A percentile compares a stretch with the other conserved stretches of the same genome.
phyloP scores from a whole-genome alignment of 37 sponge, comb jelly and placozoan genomes.

The Ephydatia muelleri region DNA sequence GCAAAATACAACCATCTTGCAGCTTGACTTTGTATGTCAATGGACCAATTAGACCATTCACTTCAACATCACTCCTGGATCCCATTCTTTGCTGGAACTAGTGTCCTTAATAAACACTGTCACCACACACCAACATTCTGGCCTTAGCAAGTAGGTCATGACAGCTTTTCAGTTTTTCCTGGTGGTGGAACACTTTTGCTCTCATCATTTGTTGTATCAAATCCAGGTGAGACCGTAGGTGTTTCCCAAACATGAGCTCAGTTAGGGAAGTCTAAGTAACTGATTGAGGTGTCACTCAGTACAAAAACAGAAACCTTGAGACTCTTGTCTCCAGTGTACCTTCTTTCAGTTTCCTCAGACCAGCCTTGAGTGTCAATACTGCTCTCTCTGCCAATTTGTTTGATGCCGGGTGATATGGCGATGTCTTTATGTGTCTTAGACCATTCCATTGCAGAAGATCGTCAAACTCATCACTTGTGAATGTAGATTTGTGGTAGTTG shows the following conservation, averaged over 20 bases:
- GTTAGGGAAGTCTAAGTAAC: background rate
- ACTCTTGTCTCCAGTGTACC: background rate
- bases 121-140: background rate
- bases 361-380: slow-evolving; percentile 5
- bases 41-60: too few species aligned
- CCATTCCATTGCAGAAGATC: slow-evolving; percentile 4
- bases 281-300: background rate
- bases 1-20: too few species aligned
- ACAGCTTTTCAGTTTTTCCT: background rate
- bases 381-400: slow-evolving; percentile 7
- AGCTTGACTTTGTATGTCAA: too few species aligned
- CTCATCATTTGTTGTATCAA: background rate
- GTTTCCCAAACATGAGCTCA: background rate
- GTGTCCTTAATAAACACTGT: background rate
- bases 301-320: background rate
- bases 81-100: too few species aligned
- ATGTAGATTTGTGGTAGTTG: slow-evolving; percentile 10
- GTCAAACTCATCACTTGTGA: slow-evolving; percentile 8
- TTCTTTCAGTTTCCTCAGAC: background rate
- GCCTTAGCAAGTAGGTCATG: background rate
- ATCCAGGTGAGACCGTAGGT: background rate
- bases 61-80: too few species aligned
- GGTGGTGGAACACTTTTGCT: background rate
- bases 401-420: slow-evolving; percentile 23
- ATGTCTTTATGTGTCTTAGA: background rate